A percentile compares a stretch with the other conserved stretches of the same genome.
These are phyloP conservation scores for Erythrocercus mccallii DNA, from an alignment of 2,113 vertebrate genomes.

Conservation along the genomic window DNA sequence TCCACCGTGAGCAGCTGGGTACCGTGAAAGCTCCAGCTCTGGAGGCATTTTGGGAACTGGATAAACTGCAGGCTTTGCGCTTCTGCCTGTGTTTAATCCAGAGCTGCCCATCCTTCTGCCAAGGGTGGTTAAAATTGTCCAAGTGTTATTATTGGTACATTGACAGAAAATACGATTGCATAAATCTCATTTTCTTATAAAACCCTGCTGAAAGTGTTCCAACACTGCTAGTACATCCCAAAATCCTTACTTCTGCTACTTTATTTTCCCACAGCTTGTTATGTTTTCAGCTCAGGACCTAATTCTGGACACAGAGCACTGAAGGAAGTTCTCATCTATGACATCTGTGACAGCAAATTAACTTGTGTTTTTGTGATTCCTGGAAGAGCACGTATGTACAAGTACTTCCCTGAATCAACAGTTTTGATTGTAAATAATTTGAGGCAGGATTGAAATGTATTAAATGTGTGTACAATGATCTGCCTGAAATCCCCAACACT, in stretches of 20 bases:
- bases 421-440: conserved; percentile 23
- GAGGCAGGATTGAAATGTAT: conserved; percentile 1
- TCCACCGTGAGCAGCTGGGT: not conserved
- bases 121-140: not conserved
- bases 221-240: not conserved
- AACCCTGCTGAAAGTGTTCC: not conserved
- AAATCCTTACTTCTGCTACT: not conserved
- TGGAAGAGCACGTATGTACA: not conserved
- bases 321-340: not conserved
- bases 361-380: not conserved
- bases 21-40: not conserved
- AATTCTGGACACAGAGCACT: not conserved
- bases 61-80: not conserved
- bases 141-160: not conserved
- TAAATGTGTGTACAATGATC: not conserved
- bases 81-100: not conserved
- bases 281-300: not conserved
- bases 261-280: not conserved
- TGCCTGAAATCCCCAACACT: not conserved
- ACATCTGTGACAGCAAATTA: not conserved
- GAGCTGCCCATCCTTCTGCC: not conserved
- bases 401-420: conserved; percentile 20
- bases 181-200: not conserved
- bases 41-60: not conserved
- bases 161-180: not conserved